These are phyloP conservation scores for Eurois occulta DNA, from an alignment of 2,888 invertebrate genomes.

Conservation along the genomic window DNA sequence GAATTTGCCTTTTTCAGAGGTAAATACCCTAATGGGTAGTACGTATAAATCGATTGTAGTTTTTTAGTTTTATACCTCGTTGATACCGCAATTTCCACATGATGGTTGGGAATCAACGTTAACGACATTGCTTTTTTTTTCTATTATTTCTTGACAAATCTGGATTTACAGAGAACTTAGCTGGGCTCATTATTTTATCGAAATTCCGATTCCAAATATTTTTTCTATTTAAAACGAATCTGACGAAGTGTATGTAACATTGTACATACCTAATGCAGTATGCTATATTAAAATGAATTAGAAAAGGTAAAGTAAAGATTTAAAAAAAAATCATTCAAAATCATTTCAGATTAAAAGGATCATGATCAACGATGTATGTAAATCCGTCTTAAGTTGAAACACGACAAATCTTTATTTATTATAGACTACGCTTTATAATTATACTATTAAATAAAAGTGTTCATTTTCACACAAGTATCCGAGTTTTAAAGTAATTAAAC, in stretches of 20 bases:
- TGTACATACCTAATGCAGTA: neutral
- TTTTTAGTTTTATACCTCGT: neutral
- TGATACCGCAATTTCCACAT: neutral
- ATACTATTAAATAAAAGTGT: no score
- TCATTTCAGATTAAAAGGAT: neutral
- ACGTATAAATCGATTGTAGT: neutral
- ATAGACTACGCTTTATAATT: no score
- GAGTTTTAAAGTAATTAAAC: no score
- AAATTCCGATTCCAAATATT: neutral
- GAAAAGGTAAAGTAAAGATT: neutral
- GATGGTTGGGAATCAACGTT: neutral
- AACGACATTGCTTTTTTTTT: neutral
- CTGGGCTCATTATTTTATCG: neutral
- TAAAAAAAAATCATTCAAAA: neutral
- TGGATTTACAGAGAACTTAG: neutral
- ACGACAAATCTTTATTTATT: no score
- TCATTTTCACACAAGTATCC: no score
- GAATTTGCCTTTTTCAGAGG: conserved; percentile 13
- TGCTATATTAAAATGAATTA: neutral
- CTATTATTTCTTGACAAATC: neutral
- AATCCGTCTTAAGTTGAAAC: no score
- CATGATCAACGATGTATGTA: no score
- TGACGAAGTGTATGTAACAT: neutral
- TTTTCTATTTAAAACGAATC: neutral
- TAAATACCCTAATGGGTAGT: neutral